A percentile compares a stretch with the other conserved stretches of the same genome.
These are phyloP conservation scores for Alces alces DNA, from an alignment of 2,113 vertebrate genomes.

Conservation along the genomic window DNA sequence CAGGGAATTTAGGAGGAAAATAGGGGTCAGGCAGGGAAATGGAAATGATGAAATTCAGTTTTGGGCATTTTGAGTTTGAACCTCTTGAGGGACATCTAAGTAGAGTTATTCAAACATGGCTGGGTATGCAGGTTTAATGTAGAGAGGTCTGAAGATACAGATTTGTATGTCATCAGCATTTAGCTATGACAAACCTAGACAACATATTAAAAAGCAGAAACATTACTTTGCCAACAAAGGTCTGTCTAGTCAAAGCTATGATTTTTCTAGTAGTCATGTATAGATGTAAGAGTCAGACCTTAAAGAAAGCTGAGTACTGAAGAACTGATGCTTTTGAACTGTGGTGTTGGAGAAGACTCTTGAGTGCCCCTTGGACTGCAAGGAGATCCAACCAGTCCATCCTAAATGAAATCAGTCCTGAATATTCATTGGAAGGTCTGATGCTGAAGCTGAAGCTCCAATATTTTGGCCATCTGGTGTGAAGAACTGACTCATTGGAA, in stretches of 20 bases:
- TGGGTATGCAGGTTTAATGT: background rate
- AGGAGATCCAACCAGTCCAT: background rate
- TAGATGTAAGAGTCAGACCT: background rate
- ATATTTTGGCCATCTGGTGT: background rate
- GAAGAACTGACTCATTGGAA: background rate
- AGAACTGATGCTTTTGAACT: background rate
- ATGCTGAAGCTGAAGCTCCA: background rate
- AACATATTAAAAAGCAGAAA: background rate
- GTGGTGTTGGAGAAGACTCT: background rate
- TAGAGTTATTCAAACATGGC: background rate
- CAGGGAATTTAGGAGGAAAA: background rate
- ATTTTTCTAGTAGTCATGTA: background rate
- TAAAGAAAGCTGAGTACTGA: background rate
- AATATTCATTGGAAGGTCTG: background rate
- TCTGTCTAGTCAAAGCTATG: background rate
- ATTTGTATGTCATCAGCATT: conserved; percentile 8
- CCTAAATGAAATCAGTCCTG: background rate
- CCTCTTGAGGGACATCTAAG: background rate
- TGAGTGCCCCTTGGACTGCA: background rate
- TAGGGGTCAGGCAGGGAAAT: background rate
- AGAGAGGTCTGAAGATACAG: background rate
- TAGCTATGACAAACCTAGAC: background rate
- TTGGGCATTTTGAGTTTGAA: conserved; percentile 22
- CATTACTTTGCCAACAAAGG: background rate
- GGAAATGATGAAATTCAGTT: background rate